phyloP scores from a whole-genome alignment of 1,140 invertebrate species.

The Myzus persicae region DNA sequence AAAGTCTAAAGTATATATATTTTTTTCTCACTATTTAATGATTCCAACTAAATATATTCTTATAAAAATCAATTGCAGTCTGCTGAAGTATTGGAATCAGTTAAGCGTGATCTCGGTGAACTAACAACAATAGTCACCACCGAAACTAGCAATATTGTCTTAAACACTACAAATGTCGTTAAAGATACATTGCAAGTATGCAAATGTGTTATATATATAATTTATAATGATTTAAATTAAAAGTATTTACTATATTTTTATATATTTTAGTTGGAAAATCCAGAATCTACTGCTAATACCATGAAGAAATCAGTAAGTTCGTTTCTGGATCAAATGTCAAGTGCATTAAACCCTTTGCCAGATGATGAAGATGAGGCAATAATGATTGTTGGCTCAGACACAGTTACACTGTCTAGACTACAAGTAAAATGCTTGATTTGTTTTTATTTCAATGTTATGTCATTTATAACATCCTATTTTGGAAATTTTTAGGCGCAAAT shows the following conservation, averaged over 20 bases:
- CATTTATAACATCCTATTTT: background rate
- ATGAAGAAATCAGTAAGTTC: slow-evolving; percentile 76
- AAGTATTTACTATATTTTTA: background rate
- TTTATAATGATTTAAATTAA: background rate
- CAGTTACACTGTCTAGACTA: slow-evolving; percentile 69
- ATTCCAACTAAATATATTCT: background rate
- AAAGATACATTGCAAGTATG: slow-evolving; percentile 75
- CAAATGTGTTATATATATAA: background rate
- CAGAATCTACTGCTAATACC: slow-evolving; percentile 73
- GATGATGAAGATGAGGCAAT: slow-evolving; percentile 76
- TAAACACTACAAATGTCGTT: slow-evolving; percentile 70
- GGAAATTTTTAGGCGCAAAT: slow-evolving; percentile 61
- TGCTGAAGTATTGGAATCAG: slow-evolving; percentile 75
- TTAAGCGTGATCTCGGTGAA: slow-evolving; percentile 79
- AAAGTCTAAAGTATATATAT: slow-evolving; percentile 53
- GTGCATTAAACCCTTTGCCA: slow-evolving; percentile 73
- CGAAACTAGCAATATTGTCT: slow-evolving; percentile 73
- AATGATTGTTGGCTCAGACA: slow-evolving; percentile 71
- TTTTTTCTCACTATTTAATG: background rate
- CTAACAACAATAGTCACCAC: slow-evolving; percentile 74
- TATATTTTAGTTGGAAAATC: slow-evolving; percentile 71
- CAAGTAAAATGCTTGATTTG: slow-evolving; percentile 65
- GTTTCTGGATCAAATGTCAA: slow-evolving; percentile 71
- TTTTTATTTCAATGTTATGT: background rate
- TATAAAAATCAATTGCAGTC: slow-evolving; percentile 60